These are phyloP conservation scores for Pleuronectes platessa DNA, from an alignment of 2,113 vertebrate species.

Conservation along the genomic window DNA sequence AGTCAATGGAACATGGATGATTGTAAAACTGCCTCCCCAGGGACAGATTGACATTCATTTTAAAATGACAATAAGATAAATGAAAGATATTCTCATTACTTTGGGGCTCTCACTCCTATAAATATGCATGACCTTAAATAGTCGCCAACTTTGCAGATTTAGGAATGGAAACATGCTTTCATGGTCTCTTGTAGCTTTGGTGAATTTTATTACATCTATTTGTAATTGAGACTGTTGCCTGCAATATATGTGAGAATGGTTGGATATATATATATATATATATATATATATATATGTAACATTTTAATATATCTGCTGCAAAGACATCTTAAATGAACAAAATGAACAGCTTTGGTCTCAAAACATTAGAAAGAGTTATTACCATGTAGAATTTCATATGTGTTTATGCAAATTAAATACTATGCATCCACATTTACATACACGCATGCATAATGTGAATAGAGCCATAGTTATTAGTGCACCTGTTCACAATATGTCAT, in stretches of 20 bases:
- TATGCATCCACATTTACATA: neutral
- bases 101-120: conserved; percentile 57
- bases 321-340: neutral
- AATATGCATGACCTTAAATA: conserved; percentile 77
- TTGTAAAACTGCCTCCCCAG: conserved; percentile 46
- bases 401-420: conserved; percentile 15
- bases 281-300: neutral
- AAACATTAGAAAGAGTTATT: conserved; percentile 2
- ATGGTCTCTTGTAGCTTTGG: conserved; percentile 36
- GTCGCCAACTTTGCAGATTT: conserved; percentile 68
- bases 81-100: conserved; percentile 60
- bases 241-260: conserved; percentile 22
- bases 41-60: conserved; percentile 62
- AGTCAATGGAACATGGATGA: neutral
- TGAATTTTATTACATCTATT: conserved; percentile 48
- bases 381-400: neutral
- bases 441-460: neutral
- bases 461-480: neutral
- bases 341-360: neutral
- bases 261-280: neutral
- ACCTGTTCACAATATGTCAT: neutral
- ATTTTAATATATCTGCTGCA: neutral
- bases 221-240: conserved; percentile 24
- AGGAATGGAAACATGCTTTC: conserved; percentile 65
- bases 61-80: conserved; percentile 67